Conservation (phyloP, 2,113 vertebrate genomes). For the Uria lomvia region DNA sequence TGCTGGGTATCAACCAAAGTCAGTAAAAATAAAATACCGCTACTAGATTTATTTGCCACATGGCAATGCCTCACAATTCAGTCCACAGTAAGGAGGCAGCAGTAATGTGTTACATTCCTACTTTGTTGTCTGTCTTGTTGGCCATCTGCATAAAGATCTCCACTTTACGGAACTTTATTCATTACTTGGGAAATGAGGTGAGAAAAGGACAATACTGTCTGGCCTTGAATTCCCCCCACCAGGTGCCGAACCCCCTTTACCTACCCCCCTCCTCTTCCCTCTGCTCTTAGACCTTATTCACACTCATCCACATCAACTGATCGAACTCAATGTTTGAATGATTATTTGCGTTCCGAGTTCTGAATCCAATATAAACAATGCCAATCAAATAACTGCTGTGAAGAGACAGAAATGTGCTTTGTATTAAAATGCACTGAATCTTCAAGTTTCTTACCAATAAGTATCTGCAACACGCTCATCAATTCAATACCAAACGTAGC, state of each 20-base stretch:
- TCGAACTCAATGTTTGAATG: neutral
- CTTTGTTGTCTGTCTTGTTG: neutral
- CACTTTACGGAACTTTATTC: fast-evolving
- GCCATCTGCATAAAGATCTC: neutral
- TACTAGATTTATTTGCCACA: neutral
- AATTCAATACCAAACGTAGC: slow-evolving; percentile 1
- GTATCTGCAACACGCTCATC: neutral
- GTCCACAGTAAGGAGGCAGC: neutral
- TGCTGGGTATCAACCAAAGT: neutral
- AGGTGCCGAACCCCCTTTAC: neutral
- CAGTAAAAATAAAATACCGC: neutral
- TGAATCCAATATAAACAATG: neutral
- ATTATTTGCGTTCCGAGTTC: slow-evolving; percentile 17
- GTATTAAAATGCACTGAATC: slow-evolving; percentile 25
- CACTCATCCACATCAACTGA: neutral
- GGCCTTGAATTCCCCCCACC: neutral
- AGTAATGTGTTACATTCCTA: neutral
- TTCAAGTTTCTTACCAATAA: neutral
- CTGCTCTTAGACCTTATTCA: neutral
- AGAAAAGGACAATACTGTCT: neutral
- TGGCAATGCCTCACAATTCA: neutral
- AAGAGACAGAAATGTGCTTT: slow-evolving; percentile 39
- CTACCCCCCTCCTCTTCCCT: neutral
- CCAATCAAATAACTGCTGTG: slow-evolving; percentile 36
- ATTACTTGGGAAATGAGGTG: neutral